These are phyloP conservation scores for Ploceus nigricollis DNA, from an alignment of 2,113 vertebrate species.

Conservation along the genomic window DNA sequence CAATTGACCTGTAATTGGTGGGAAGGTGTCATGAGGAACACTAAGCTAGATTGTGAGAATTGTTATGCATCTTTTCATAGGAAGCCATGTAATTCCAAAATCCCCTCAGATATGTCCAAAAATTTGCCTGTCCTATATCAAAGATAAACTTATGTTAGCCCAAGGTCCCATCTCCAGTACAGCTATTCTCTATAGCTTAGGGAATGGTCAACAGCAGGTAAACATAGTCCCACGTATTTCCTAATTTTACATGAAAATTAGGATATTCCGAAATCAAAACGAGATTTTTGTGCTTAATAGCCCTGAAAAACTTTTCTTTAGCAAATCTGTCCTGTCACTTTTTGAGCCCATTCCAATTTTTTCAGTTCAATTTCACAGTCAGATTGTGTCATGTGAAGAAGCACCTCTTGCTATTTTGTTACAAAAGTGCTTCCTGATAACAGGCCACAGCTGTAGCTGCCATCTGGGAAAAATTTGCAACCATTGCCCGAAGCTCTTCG, in stretches of 20 bases:
- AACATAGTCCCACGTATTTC: neutral
- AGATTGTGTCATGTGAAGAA: neutral
- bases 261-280: neutral
- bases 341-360: neutral
- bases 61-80: neutral
- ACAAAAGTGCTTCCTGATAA: neutral
- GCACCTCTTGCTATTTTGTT: neutral
- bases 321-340: neutral
- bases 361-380: neutral
- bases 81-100: neutral
- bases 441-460: neutral
- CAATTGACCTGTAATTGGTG: neutral
- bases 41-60: neutral
- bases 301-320: neutral
- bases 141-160: neutral
- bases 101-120: neutral
- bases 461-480: neutral
- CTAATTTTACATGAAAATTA: neutral
- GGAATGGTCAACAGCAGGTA: neutral
- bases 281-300: neutral
- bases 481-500: neutral
- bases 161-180: neutral
- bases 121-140: neutral
- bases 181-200: neutral
- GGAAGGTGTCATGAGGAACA: neutral